These are phyloP conservation scores for Microplitis manilae DNA, from an alignment of 2,888 invertebrate genomes.

Conservation along the genomic window DNA sequence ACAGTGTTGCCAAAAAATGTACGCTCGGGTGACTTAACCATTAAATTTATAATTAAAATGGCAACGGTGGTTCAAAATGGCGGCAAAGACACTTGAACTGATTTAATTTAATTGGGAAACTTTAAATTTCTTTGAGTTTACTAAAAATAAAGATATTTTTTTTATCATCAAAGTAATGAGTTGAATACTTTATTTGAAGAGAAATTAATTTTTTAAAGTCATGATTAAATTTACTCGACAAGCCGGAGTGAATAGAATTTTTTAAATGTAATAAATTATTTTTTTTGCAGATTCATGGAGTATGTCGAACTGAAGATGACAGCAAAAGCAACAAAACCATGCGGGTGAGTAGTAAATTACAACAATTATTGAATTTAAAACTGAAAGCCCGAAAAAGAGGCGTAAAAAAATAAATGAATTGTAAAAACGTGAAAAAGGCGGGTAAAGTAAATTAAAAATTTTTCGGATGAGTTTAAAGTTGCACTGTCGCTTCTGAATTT, in stretches of 20 bases:
- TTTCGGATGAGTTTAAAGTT: not conserved
- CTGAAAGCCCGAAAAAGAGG: not conserved
- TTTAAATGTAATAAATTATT: not conserved
- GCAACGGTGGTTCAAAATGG: too few relatives aligned
- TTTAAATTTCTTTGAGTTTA: too few relatives aligned
- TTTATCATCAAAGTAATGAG: too few relatives aligned
- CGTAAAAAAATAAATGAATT: not conserved
- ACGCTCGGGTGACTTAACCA: too few relatives aligned
- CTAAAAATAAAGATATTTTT: too few relatives aligned
- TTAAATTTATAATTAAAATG: too few relatives aligned
- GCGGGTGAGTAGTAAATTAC: not conserved
- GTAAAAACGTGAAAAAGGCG: not conserved
- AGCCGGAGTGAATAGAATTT: not conserved
- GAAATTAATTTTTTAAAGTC: not conserved
- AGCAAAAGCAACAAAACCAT: not conserved
- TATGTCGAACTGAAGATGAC: not conserved
- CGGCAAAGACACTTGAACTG: too few relatives aligned
- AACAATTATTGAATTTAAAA: not conserved
- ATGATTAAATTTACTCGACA: not conserved
- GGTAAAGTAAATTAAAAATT: slow-evolving; percentile 1
- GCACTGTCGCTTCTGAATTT: slow-evolving; percentile 14
- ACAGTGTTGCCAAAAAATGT: too few relatives aligned
- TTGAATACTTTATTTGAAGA: not conserved
- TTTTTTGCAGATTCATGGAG: slow-evolving; percentile 3
- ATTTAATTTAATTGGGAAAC: too few relatives aligned